These are phyloP conservation scores for Ifrita kowaldi DNA, from an alignment of 2,113 vertebrate genomes.

Conservation along the genomic window DNA sequence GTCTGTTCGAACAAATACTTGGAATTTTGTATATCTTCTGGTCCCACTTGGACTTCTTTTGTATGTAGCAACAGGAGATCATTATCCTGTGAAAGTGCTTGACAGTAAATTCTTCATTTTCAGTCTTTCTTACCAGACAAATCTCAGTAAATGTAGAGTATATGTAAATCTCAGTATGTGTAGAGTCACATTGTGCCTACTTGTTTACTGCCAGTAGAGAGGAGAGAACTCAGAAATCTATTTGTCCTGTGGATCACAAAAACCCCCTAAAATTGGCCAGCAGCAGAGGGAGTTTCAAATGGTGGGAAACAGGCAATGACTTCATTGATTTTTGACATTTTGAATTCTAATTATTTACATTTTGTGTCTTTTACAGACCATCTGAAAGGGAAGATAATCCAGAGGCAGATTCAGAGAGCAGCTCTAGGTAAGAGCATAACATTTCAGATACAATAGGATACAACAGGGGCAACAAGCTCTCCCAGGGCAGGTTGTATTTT, in stretches of 20 bases:
- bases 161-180: background rate
- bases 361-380: constrained; percentile 74
- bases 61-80: background rate
- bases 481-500: background rate
- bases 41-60: background rate
- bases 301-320: background rate
- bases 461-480: background rate
- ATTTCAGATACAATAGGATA: background rate
- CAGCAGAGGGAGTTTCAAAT: background rate
- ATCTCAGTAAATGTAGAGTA: background rate
- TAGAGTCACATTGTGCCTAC: background rate
- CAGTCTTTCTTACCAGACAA: background rate
- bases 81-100: background rate
- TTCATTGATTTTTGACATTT: background rate
- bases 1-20: background rate
- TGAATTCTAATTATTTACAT: background rate
- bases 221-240: background rate
- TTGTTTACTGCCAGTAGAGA: background rate
- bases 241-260: background rate
- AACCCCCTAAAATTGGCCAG: background rate
- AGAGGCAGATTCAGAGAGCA: constrained; percentile 81
- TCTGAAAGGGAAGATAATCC: constrained; percentile 83
- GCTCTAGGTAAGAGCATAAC: constrained; percentile 76
- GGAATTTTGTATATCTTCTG: background rate
- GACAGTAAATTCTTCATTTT: background rate